Evolutionary conservation across 2,888 invertebrate species (phyloP).

Genomic region (Morpho achilles): DNA sequence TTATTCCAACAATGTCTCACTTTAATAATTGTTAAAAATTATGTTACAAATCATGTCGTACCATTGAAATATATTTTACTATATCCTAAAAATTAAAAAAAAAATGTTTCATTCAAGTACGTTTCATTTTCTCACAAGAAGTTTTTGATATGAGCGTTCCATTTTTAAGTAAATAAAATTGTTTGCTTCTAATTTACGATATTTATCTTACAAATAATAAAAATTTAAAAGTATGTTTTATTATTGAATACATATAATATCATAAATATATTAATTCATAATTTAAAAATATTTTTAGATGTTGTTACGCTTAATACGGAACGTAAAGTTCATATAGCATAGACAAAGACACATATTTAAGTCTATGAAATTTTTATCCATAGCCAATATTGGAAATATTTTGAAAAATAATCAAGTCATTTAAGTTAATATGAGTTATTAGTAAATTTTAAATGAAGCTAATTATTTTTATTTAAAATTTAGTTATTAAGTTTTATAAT

Average conservation of each 20-base stretch:
- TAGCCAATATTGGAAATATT: background rate
- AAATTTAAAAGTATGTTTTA: no score
- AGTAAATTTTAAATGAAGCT: background rate
- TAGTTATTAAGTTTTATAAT: slow-evolving; percentile 6
- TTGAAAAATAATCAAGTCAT: background rate
- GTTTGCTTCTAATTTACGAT: no score
- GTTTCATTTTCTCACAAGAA: slow-evolving; percentile 55
- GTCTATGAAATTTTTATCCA: slow-evolving; percentile 33
- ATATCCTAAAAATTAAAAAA: slow-evolving; percentile 69
- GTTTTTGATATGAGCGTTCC: slow-evolving; percentile 19
- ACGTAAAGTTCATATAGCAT: slow-evolving; percentile 38
- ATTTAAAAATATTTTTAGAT: background rate
- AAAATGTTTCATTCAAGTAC: slow-evolving; percentile 71
- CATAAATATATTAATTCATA: background rate
- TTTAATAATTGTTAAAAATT: slow-evolving; percentile 56
- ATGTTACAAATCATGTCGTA: slow-evolving; percentile 69
- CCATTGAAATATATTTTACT: slow-evolving; percentile 73
- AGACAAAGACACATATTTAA: slow-evolving; percentile 46
- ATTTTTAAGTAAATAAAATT: background rate
- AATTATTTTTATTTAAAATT: background rate
- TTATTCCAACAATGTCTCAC: slow-evolving; percentile 43
- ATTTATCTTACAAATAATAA: no score
- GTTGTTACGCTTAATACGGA: slow-evolving; percentile 37
- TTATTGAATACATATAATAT: no score
- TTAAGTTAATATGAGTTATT: background rate